Percentiles rank a stretch among this genome's conserved stretches.
These are phyloP conservation scores for Lasaia peninsularis DNA, from an alignment of 1,140 invertebrate genomes.

Conservation along the genomic window DNA sequence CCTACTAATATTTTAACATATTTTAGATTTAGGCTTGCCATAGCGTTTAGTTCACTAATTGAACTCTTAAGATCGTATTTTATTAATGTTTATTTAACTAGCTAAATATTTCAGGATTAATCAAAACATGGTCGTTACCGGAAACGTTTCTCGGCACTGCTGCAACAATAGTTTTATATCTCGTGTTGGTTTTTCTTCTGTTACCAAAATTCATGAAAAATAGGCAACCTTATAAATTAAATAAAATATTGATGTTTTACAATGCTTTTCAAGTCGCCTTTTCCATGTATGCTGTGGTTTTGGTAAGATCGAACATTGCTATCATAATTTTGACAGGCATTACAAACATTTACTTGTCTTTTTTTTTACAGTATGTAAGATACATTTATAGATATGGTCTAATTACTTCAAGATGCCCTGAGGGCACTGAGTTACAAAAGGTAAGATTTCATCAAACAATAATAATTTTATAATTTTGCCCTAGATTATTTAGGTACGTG, in stretches of 20 bases:
- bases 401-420: conserved; percentile 50
- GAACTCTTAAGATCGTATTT: too few species aligned
- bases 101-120: conserved; percentile 32
- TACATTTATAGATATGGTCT: conserved; percentile 46
- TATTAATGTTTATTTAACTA: too few species aligned
- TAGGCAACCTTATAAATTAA: conserved; percentile 81
- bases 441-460: conserved; percentile 29
- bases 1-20: too few species aligned
- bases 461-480: too few species aligned
- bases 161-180: conserved; percentile 78
- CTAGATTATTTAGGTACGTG: too few species aligned
- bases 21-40: too few species aligned
- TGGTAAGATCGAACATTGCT: conserved; percentile 41
- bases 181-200: conserved; percentile 80
- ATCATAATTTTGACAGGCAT: conserved; percentile 17
- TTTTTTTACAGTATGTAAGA: conserved; percentile 40
- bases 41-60: too few species aligned
- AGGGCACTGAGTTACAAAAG: conserved; percentile 39
- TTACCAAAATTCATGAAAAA: conserved; percentile 85
- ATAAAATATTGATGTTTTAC: conserved; percentile 81
- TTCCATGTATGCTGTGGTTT: conserved; percentile 79
- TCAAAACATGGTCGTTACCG: conserved; percentile 43
- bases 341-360: too few species aligned
- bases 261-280: conserved; percentile 84
- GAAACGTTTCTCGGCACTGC: conserved; percentile 35